Base-by-base conservation (phyloP, 2,113 vertebrate genomes). In the Heteronetta atricapilla region DNA sequence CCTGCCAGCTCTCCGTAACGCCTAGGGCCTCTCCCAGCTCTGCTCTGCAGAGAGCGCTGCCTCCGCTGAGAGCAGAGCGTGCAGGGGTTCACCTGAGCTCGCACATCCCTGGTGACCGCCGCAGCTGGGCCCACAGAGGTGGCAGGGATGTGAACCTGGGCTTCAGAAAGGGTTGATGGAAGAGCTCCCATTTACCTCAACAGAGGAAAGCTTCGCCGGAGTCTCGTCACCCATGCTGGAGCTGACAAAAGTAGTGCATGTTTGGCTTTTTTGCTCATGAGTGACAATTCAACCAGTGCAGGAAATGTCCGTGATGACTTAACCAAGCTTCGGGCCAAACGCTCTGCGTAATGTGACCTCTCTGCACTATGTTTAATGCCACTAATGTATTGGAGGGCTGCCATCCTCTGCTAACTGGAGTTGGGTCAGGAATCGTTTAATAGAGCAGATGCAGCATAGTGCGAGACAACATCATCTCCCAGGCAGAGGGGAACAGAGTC, bases 61-160 rank as follows among this genome's bases (percentile, higher is more conserved):
- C 21, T 63, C 69, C 40, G 23, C 50, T 1, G 44, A 33, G 34
- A 56, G 25, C 28, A 40, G 36, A 73, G 34, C 70, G 40, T 31
- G 58, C 44, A 12, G 59, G 17, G n/a, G 46, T 38, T 38, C 31
- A 26, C 53, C 58, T 60, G 69, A 53, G 28, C 82, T 66, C 1
- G 0, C 28, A 11, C 5, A 4, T 56, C 63, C 40, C 67, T 31
- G 31, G 40, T 62, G 50, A 15, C 53, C 0, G 0, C 6, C 15
- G 13, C 0, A 44, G 38, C 82, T 36, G 68, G 7, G 17, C 33
- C 28, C 34, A 25, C n/a, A 8, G 48, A 17, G 40, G 10, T 20
- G 25, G 40, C 53, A 74, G 46, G 36, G 34, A 19, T 11, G 14
- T 50, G 59, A 64, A 40, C 36, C 59, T 6, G 31, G 46, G 20